Percentiles rank a stretch among this genome's conserved stretches.
phyloP scores from a whole-genome alignment of 2,888 invertebrate genomes.

The Oscheius sp. region DNA sequence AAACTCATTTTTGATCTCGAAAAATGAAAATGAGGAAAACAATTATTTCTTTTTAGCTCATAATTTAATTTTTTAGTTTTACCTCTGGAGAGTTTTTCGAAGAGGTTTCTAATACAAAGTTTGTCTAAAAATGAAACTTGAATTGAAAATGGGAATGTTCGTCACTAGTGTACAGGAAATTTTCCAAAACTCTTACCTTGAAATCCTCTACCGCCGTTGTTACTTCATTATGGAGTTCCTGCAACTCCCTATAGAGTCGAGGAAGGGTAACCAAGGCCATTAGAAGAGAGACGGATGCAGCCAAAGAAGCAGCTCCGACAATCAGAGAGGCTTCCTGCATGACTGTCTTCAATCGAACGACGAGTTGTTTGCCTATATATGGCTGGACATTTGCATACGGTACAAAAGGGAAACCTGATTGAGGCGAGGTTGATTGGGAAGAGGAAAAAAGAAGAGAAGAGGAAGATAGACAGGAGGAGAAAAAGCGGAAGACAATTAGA shows the following conservation, averaged over 20 bases:
- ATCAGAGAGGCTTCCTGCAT: conserved; percentile 23
- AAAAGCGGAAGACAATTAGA: background rate
- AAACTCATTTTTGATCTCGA: background rate
- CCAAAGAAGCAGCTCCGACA: conserved; percentile 10
- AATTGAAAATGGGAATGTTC: too few relatives aligned
- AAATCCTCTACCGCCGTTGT: conserved; percentile 44
- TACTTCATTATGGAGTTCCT: conserved; percentile 40
- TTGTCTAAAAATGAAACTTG: too few relatives aligned
- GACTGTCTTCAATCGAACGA: background rate
- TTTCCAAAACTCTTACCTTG: conserved; percentile 45
- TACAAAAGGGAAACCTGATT: background rate
- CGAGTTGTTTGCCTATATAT: background rate
- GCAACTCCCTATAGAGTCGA: conserved; percentile 47
- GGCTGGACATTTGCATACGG: conserved; percentile 4
- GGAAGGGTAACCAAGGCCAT: conserved; percentile 37
- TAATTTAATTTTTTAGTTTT: too few relatives aligned
- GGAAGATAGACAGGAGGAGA: background rate
- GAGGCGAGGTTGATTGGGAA: conserved; percentile 2
- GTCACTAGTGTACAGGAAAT: too few relatives aligned
- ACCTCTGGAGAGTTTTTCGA: too few relatives aligned
- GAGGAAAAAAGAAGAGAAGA: background rate
- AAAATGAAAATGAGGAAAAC: too few relatives aligned
- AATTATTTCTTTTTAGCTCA: too few relatives aligned
- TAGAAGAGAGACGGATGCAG: conserved; percentile 17
- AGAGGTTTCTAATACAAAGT: too few relatives aligned